Evolutionary conservation across 2,113 vertebrate genomes (phyloP), one percentile per base, ranked within the genome.

Genomic region (Gobiocypris rarus): DNA sequence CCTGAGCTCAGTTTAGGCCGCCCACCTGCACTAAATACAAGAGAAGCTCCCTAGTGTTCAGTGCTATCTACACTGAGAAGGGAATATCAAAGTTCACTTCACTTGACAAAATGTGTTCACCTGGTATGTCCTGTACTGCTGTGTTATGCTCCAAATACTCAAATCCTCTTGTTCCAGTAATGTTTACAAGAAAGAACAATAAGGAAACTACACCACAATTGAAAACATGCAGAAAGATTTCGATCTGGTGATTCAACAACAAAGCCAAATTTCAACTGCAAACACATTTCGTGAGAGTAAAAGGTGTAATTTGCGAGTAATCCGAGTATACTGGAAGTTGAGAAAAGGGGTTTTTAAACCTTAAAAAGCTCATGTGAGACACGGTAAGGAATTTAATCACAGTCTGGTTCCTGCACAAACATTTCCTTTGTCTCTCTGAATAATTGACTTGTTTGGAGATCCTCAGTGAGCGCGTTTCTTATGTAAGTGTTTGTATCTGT

Each of bases 371-470:
- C 61, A 52, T 41, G 17, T 26, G 26, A 34, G 61, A 81, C 78
- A 70, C 56, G 0, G 4, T n/a, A 1, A 58, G n/a, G 45, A 41
- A 77, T 58, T 58, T 58, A 22, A 50, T 48, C 43, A 58, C 59
- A 43, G 9, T 31, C 1, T 1, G 3, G 34, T 45, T 52, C 61
- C 43, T 81, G 48, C 63, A 56, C 63, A 81, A 70, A 41, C 63
- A 81, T 34, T 41, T 82, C 19, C 65, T 70, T 81, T 34, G 26
- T 69, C 78, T 81, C 24, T 22, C 13, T 80, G 59, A 79, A 74
- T 80, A 75, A 87, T 75, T 74, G 43, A 80, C 48, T 50, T 75
- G 31, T 75, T 38, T 73, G 4, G 19, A 65, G 61, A 38, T 26
- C 67, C 50, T 58, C 7, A 15, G 11, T 43, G 34, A 34, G 41